These are phyloP conservation scores for Chrysoperla carnea DNA, from an alignment of 1,140 invertebrate genomes.

Conservation along the genomic window DNA sequence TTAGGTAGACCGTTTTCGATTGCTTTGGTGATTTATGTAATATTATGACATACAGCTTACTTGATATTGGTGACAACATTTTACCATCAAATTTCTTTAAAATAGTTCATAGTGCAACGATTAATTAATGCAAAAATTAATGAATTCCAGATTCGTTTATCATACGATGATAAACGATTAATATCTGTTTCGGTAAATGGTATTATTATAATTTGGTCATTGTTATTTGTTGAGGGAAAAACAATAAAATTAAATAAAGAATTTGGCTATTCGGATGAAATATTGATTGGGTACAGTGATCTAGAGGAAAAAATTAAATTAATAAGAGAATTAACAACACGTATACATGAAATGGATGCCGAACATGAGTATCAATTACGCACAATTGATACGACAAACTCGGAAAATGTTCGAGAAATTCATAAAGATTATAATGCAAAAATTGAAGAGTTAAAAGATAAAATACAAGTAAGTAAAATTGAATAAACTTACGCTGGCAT, in stretches of 20 bases:
- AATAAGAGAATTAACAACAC: slow-evolving; percentile 38
- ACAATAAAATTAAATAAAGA: slow-evolving; percentile 52
- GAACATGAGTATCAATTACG: slow-evolving; percentile 52
- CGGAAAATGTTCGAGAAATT: slow-evolving; percentile 42
- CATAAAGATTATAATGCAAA: slow-evolving; percentile 47
- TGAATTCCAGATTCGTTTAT: slow-evolving; percentile 40
- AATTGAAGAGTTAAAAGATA: slow-evolving; percentile 49
- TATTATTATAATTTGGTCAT: slow-evolving; percentile 67
- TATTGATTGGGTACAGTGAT: slow-evolving; percentile 45
- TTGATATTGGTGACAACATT: too few relatives aligned
- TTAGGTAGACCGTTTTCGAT: too few relatives aligned
- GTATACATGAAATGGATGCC: slow-evolving; percentile 51
- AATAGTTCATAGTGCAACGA: too few relatives aligned
- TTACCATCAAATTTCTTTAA: too few relatives aligned
- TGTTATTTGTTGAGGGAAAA: slow-evolving; percentile 57
- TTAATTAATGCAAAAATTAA: too few relatives aligned
- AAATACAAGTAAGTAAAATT: slow-evolving; percentile 34
- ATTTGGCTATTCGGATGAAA: slow-evolving; percentile 54
- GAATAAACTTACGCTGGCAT: too few relatives aligned
- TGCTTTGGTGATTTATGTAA: too few relatives aligned
- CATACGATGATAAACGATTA: slow-evolving; percentile 61
- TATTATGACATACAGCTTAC: too few relatives aligned
- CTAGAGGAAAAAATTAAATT: slow-evolving; percentile 41
- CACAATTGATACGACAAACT: slow-evolving; percentile 43
- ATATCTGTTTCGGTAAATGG: slow-evolving; percentile 58